A percentile compares a stretch with the other conserved stretches of the same genome.
phyloP scores from a whole-genome alignment of 2,888 invertebrate species.

The Amblyjoppa proteus region DNA sequence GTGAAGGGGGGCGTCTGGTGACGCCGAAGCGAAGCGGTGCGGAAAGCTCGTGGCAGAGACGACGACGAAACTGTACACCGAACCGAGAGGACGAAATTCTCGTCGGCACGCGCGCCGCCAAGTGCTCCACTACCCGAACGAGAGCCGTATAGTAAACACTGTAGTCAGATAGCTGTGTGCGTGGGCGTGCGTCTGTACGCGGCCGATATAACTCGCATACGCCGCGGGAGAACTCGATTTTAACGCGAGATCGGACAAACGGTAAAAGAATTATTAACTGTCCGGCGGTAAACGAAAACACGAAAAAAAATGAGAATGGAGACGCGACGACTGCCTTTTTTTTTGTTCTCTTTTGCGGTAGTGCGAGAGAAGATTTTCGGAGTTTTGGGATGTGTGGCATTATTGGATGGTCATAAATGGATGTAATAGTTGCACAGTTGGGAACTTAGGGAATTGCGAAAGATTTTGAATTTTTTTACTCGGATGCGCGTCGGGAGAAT shows the following conservation, averaged over 20 bases:
- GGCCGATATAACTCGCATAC: slow-evolving; percentile 1
- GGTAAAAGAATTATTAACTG: background rate
- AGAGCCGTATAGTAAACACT: slow-evolving; percentile 33
- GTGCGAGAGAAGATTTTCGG: no score
- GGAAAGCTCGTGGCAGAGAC: slow-evolving; percentile 65
- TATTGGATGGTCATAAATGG: no score
- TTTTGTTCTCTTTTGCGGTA: no score
- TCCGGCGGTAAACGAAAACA: background rate
- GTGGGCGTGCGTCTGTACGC: background rate
- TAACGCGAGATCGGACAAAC: background rate
- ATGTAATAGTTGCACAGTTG: no score
- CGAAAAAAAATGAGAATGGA: background rate
- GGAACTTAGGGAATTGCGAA: no score
- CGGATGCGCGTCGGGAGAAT: background rate
- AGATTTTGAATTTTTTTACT: no score
- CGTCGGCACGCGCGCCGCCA: slow-evolving; percentile 83
- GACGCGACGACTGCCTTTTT: no score
- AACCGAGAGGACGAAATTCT: slow-evolving; percentile 70
- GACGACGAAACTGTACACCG: slow-evolving; percentile 54
- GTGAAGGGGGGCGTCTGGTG: slow-evolving; percentile 29
- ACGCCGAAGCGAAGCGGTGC: slow-evolving; percentile 62
- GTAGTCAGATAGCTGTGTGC: background rate
- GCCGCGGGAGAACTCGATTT: background rate
- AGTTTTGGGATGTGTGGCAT: no score
- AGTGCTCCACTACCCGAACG: slow-evolving; percentile 79